Base-by-base conservation (phyloP, 2,888 invertebrate species). In the Byasa hedistus region DNA sequence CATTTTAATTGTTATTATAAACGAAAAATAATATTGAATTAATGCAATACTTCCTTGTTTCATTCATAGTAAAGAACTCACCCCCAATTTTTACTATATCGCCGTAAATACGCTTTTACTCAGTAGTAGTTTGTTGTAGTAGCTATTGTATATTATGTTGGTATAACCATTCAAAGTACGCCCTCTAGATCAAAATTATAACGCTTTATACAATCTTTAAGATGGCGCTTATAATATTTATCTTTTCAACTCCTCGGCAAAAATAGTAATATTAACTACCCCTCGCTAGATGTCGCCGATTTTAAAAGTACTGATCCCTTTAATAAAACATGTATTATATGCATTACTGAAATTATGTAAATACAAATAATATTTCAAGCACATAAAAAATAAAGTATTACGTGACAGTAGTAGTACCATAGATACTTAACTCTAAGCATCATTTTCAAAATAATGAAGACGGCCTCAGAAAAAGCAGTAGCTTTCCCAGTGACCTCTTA, bases 231-330 rank as follows among this genome's bases (percentile, higher is more conserved):
- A n/a, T 19, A 23, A 32, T 23, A n/a, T 27, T 48, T 48, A 22
- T 10, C 5, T 21, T 4, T 21, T 23, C 8, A 36, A 44, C 24
- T 21, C 32, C 23, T 22, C 8, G n/a, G 21, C 3, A 22, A 5
- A 4, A 58, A 39, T 10, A 62, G 23, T 21, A n/a, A 27, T 17
- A 12, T 51, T 44, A 44, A 3, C 44, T 3, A 27, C 56, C 63
- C 51, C 19, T 2, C 59, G 36, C 48, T 56, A 67, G 63, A 67
- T 67, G 66, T 63, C 66, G 51, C 39, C 1, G 10, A 22, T 52
- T 52, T 15, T 17, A 4, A 19, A 44, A 44, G 19, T 15, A 32
- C 19, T 44, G 2, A 17, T 44, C 5, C 10, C 10, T 36, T 36
- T 7, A 36, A 7, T 7, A 36, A 36, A 36, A 36, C 10, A 36